phyloP scores from a whole-genome alignment of 2,113 vertebrate genomes.

The Patagioenas fasciata region DNA sequence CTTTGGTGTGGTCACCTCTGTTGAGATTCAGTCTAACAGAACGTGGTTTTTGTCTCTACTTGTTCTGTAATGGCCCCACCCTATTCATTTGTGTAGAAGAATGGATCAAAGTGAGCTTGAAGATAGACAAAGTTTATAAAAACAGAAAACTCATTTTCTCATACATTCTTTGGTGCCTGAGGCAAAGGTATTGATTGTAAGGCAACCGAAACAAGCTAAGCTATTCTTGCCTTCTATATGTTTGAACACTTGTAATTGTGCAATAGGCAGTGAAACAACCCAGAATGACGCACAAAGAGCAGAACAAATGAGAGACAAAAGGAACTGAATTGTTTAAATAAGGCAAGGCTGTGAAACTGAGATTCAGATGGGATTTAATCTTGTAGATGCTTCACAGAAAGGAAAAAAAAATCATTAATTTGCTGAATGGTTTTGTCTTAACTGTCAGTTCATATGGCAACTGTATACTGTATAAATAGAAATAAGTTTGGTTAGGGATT shows the following conservation, averaged over 20 bases:
- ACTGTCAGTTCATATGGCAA: conserved; percentile 1
- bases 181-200: conserved; percentile 67
- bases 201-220: conserved; percentile 50
- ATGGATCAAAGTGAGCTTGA: conserved; percentile 69
- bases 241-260: conserved; percentile 24
- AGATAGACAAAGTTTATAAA: conserved; percentile 60
- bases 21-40: conserved; percentile 36
- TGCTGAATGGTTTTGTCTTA: background rate
- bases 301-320: conserved; percentile 50
- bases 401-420: background rate
- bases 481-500: background rate
- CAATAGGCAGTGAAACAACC: background rate
- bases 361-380: conserved; percentile 1
- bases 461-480: background rate
- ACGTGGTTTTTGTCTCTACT: conserved; percentile 8
- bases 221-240: conserved; percentile 9
- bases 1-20: conserved; percentile 51
- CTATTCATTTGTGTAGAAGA: conserved; percentile 46
- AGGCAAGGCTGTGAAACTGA: background rate
- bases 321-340: conserved; percentile 54
- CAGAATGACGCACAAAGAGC: background rate
- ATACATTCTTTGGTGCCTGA: conserved; percentile 20
- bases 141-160: conserved; percentile 61
- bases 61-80: conserved; percentile 38
- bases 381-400: background rate